Evolutionary conservation across 1,140 invertebrate species (phyloP).

Genomic region (Cyclargus thomasi): DNA sequence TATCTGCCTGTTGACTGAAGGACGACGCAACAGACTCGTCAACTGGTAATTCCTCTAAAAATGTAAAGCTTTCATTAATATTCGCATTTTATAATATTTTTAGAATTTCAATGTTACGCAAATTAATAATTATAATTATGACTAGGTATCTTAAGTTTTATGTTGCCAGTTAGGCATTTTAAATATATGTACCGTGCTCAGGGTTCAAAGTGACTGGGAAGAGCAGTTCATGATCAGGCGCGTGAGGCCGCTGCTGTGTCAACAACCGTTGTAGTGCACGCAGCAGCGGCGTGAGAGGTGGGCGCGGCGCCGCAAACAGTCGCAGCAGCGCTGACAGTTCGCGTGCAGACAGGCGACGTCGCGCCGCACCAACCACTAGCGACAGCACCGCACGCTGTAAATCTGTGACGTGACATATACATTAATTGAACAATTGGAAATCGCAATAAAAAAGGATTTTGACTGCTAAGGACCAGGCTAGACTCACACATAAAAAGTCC

Average conservation of each 20-base stretch:
- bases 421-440: too few relatives aligned
- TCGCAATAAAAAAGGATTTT: too few relatives aligned
- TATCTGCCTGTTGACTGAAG: constrained; percentile 39
- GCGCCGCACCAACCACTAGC: constrained; percentile 76
- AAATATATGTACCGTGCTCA: not conserved
- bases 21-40: constrained; percentile 33
- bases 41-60: constrained; percentile 23
- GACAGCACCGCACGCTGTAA: constrained; percentile 77
- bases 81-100: too few relatives aligned
- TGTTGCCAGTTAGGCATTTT: too few relatives aligned
- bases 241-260: constrained; percentile 64
- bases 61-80: too few relatives aligned
- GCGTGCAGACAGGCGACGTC: constrained; percentile 72
- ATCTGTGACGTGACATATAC: constrained; percentile 49
- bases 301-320: constrained; percentile 73
- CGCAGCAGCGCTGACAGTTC: constrained; percentile 76
- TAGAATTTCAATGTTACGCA: too few relatives aligned
- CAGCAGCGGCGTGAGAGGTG: constrained; percentile 74
- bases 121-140: too few relatives aligned
- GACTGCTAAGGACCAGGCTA: too few relatives aligned
- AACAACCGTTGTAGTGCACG: constrained; percentile 72
- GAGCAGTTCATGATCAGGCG: constrained; percentile 76
- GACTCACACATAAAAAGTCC: too few relatives aligned
- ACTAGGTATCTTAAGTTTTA: too few relatives aligned
- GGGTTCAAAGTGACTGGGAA: constrained; percentile 64